Percentiles rank a stretch among this genome's conserved stretches.
These are phyloP conservation scores for Pollenia labialis DNA, from an alignment of 2,888 invertebrate genomes.

Conservation along the genomic window DNA sequence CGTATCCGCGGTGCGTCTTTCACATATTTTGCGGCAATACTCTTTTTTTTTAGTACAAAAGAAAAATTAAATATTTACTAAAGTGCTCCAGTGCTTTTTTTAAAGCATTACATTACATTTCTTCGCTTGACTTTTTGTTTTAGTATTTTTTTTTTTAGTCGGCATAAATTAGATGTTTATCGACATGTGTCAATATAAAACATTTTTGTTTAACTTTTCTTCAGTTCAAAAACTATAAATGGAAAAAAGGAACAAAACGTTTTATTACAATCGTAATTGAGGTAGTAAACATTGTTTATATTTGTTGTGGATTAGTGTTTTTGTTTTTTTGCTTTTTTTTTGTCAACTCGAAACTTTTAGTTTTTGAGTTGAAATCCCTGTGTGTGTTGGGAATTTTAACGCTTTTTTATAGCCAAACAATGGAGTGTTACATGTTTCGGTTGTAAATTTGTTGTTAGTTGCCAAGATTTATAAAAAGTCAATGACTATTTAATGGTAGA, in stretches of 20 bases:
- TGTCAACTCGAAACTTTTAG: constrained; percentile 30
- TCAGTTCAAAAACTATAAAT: neutral
- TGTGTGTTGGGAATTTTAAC: constrained; percentile 18
- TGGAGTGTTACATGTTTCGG: constrained; percentile 7
- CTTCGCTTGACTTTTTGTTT: neutral
- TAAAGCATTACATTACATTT: neutral
- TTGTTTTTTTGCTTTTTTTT: constrained; percentile 7
- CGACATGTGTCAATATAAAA: constrained; percentile 47
- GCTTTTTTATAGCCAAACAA: constrained; percentile 49
- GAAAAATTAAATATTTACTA: neutral
- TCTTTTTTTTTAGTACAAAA: constrained; percentile 11
- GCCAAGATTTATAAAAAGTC: constrained; percentile 52
- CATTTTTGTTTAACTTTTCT: neutral
- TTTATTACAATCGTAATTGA: constrained; percentile 55
- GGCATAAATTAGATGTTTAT: constrained; percentile 36
- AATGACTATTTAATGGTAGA: constrained; percentile 66
- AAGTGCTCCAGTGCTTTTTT: neutral
- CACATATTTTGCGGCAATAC: constrained; percentile 1
- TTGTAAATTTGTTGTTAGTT: neutral
- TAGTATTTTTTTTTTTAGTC: constrained; percentile 4
- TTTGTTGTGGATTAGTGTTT: constrained; percentile 27
- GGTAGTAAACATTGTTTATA: constrained; percentile 44
- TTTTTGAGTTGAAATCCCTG: constrained; percentile 42
- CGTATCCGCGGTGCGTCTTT: constrained; percentile 28
- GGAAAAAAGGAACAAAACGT: constrained; percentile 25